Percentiles rank a stretch among this genome's conserved stretches.
Conservation (phyloP, 1,140 invertebrate genomes). For the Mizuhopecten yessoensis region DNA sequence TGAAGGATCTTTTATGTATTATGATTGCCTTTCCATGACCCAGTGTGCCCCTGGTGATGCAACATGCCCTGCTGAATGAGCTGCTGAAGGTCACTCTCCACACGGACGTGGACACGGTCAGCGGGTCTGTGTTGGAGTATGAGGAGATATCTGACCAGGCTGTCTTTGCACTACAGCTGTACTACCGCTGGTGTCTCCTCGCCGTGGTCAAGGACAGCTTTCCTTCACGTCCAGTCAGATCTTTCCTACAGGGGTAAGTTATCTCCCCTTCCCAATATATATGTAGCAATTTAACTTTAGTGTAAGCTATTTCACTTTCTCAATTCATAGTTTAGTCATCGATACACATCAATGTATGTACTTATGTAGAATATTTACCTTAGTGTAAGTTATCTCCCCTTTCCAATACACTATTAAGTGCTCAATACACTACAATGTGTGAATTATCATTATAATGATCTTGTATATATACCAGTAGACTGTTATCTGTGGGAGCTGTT, state of each 20-base stretch:
- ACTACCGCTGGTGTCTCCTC: constrained; percentile 75
- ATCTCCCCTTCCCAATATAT: background rate
- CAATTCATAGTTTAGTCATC: too few species aligned
- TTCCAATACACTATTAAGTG: too few species aligned
- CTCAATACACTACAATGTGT: too few species aligned
- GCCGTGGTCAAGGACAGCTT: constrained; percentile 76
- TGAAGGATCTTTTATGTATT: too few species aligned
- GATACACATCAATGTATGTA: too few species aligned
- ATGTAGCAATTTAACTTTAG: too few species aligned
- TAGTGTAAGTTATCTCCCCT: too few species aligned
- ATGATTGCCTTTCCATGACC: background rate
- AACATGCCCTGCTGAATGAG: constrained; percentile 71
- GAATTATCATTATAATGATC: too few species aligned
- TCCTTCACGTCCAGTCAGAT: constrained; percentile 70
- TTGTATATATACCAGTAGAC: too few species aligned
- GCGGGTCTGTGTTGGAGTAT: constrained; percentile 67
- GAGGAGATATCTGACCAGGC: constrained; percentile 64
- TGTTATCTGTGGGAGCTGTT: too few species aligned
- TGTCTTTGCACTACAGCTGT: constrained; percentile 73
- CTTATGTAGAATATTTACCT: too few species aligned
- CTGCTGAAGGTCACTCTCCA: constrained; percentile 69
- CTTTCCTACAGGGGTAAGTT: constrained; percentile 74
- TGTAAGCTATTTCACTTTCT: too few species aligned
- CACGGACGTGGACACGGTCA: constrained; percentile 67
- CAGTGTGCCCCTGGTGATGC: constrained; percentile 70